Base-by-base conservation (phyloP, 1,140 invertebrate species). In the Anagrus nilaparvatae region DNA sequence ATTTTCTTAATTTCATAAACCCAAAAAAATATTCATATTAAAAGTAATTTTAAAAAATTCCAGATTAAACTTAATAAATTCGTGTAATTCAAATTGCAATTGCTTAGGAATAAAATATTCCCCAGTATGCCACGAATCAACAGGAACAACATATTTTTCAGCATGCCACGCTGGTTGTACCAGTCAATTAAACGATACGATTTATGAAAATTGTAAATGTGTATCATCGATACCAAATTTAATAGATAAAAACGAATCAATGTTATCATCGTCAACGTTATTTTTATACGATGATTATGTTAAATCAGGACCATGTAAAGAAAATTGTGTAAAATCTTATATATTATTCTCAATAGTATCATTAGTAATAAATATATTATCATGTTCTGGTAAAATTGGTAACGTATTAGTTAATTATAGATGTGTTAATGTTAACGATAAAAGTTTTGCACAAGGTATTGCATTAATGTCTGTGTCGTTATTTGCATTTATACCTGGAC, bases 401-500 rank as follows among this genome's bases (percentile, higher is more conserved):
- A 78, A 77, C 46, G 62, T 79, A 3, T 54, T 79, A 42, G 67
- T 79, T 5, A 79, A 78, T 56, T 74, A 59, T 51, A 73, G 75
- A 40, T 70, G 75, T 46, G 77, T 81, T 0, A 63, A 71, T 2
- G 61, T 63, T 3, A 66, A 68, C 39, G 78, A 81, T 33, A 81
- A 81, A 50, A 73, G 75, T 5, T 72, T 81, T 40, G 75, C 78
- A 3, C 77, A 79, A 50, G 78, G 79, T 6, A 53, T 81, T 21
- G 65, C 69, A 0, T 58, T 81, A 2, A 72, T 79, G 60, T 58
- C 77, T 40, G 58, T 79, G n/a, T 78, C 76, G 8, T 50, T 81
- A n/a, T 72, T 79, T 40, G 77, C 76, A 3, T 56, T 79, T 8
- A 78, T 81, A 43, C 79, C 79, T 7, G 75, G 75, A 9, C 79